Percentiles rank a stretch among this genome's conserved stretches.
Conservation (phyloP, 2,888 invertebrate species). For the Drosophila longiperda region DNA sequence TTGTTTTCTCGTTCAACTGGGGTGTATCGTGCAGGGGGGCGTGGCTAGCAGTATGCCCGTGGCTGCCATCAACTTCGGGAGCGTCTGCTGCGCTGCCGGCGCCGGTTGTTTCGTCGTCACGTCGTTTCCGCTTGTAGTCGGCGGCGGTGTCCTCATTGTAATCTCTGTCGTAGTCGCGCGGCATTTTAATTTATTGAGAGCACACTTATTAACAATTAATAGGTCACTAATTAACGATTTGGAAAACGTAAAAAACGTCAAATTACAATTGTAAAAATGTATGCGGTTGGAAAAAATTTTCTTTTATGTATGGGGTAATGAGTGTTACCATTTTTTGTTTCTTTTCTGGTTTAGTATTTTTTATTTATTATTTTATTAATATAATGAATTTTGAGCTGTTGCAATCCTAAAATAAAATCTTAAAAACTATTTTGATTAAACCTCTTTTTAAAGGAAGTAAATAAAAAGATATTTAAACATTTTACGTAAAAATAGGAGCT, state of each 20-base stretch:
- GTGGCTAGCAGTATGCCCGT: conserved; percentile 68
- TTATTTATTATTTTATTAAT: background rate
- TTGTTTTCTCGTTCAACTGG: conserved; percentile 89
- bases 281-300: conserved; percentile 49
- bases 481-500: background rate
- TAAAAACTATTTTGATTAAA: background rate
- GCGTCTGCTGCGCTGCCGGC: conserved; percentile 63
- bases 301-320: conserved; percentile 59
- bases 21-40: conserved; percentile 78
- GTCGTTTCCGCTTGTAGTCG: conserved; percentile 83
- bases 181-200: conserved; percentile 67
- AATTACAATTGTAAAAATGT: conserved; percentile 43
- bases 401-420: background rate
- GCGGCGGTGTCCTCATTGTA: conserved; percentile 83
- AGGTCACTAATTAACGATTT: conserved; percentile 12
- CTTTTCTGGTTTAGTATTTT: conserved; percentile 9
- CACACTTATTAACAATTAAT: conserved; percentile 9
- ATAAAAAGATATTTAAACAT: background rate
- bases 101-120: conserved; percentile 79
- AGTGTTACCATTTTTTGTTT: conserved; percentile 29
- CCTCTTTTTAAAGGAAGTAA: background rate
- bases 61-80: conserved; percentile 68
- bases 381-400: background rate
- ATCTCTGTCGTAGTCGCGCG: conserved; percentile 84
- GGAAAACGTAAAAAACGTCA: conserved; percentile 26